phyloP scores from a whole-genome alignment of 2,888 invertebrate genomes.

The Cephus sareptanus region DNA sequence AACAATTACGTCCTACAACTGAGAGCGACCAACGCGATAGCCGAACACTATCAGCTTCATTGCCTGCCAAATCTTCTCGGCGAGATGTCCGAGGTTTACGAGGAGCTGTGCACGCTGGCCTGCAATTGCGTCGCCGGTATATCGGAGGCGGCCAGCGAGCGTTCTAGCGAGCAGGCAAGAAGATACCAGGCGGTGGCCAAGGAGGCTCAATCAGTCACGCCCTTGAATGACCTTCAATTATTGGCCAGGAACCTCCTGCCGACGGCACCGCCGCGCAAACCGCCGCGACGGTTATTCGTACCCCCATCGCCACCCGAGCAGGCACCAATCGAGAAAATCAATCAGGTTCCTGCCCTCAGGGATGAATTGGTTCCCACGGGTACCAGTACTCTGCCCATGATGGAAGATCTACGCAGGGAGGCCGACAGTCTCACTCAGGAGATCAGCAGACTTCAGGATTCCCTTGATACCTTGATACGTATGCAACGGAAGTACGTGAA shows the following conservation, averaged over 20 bases:
- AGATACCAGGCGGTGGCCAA: conserved; percentile 85
- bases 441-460: conserved; percentile 87
- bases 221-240: conserved; percentile 79
- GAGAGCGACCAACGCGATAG: conserved; percentile 92
- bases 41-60: conserved; percentile 87
- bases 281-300: conserved; percentile 72
- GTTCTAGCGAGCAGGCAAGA: conserved; percentile 85
- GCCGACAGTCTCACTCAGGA: conserved; percentile 69
- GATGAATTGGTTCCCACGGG: conserved; percentile 86
- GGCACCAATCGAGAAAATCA: conserved; percentile 50
- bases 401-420: conserved; percentile 87
- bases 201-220: conserved; percentile 81
- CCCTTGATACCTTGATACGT: conserved; percentile 83
- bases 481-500: conserved; percentile 77
- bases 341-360: conserved; percentile 75
- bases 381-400: conserved; percentile 78
- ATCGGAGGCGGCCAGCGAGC: conserved; percentile 88
- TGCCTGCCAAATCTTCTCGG: conserved; percentile 87
- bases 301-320: conserved; percentile 75
- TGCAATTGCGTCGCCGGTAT: conserved; percentile 72
- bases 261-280: conserved; percentile 61
- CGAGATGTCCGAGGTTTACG: conserved; percentile 94
- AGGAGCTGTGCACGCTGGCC: conserved; percentile 78
- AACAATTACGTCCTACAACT: conserved; percentile 94
- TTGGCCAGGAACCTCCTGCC: conserved; percentile 75